These are phyloP conservation scores for Drosophila micromelanica DNA, from an alignment of 1,140 invertebrate species.

Conservation along the genomic window DNA sequence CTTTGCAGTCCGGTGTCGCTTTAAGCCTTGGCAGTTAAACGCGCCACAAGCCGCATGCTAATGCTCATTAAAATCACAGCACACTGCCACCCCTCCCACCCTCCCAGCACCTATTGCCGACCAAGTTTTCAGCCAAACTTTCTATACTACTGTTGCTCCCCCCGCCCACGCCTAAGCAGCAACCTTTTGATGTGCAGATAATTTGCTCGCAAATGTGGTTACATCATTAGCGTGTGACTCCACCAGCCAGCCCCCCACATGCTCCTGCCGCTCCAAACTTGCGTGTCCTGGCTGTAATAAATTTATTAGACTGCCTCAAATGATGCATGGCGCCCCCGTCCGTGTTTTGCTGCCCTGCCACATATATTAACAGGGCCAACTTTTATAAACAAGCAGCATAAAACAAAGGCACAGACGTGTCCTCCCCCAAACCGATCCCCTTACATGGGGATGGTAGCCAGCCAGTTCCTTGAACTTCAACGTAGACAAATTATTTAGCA, in stretches of 20 bases:
- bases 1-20: conserved; percentile 1
- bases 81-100: conserved; percentile 2
- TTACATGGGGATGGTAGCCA: neutral
- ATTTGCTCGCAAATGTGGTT: conserved; percentile 80
- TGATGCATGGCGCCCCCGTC: conserved; percentile 61
- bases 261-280: neutral
- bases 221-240: conserved; percentile 73
- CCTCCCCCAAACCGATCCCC: neutral
- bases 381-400: conserved; percentile 47
- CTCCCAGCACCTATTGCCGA: too few relatives aligned
- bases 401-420: conserved; percentile 56
- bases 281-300: conserved; percentile 65
- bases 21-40: conserved; percentile 15
- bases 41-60: conserved; percentile 40
- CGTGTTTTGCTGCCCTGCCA: conserved; percentile 39
- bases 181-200: conserved; percentile 70
- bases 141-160: too few relatives aligned
- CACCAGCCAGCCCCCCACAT: conserved; percentile 4
- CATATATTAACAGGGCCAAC: conserved; percentile 55
- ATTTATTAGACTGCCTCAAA: conserved; percentile 77
- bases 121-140: conserved; percentile 30
- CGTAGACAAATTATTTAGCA: conserved; percentile 73
- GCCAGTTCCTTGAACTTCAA: conserved; percentile 73
- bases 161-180: neutral
- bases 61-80: conserved; percentile 75